Base-by-base conservation (phyloP, 2,888 invertebrate genomes). In the Oxystoma pomonae region DNA sequence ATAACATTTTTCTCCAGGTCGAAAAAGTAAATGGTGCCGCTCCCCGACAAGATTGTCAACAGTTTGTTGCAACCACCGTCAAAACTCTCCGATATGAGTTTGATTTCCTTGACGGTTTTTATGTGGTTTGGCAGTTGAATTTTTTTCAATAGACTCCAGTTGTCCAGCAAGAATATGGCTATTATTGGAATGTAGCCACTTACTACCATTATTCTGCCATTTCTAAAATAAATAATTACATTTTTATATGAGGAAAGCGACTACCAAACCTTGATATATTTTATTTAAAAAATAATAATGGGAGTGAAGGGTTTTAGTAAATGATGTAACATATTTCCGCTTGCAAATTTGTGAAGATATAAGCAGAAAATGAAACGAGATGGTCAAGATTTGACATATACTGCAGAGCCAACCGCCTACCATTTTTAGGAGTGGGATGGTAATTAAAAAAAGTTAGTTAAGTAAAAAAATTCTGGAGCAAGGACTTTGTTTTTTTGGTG, bases 61-160 rank as follows among this genome's bases (percentile, higher is more conserved):
- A 86, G 81, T 78, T 84, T 86, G 73, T 87, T 88, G 12, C 84
- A 82, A 9, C 87, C 87, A 19, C 85, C 87, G 76, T 89, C 87
- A 75, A 87, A 85, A 12, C 84, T 77, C 71, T 84, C 83, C 0
- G 88, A 84, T 22, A 89, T 77, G 70, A 88, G 85, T 20, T 82
- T 80, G 51, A 88, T 73, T 72, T 85, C 83, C 72, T 82, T 85
- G 0, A 84, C 78, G 20, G 83, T 83, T 57, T 78, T 77, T 52
- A 86, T 81, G 62, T 82, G 80, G 60, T 83, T 83, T 1, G 84
- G 81, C 51, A 88, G 75, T 59, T 83, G 79, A 57, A 88, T 78
- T 50, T 80, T 81, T 73, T 84, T 85, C 1, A 84, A 71, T n/a
- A 85, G 76, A 72, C 82, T 83, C 86, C 87, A 89, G 16, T 82